Evolutionary conservation across 1,140 invertebrate species (phyloP), one percentile per base, ranked within the genome.

Genomic region (Zaprionus gabonicus): DNA sequence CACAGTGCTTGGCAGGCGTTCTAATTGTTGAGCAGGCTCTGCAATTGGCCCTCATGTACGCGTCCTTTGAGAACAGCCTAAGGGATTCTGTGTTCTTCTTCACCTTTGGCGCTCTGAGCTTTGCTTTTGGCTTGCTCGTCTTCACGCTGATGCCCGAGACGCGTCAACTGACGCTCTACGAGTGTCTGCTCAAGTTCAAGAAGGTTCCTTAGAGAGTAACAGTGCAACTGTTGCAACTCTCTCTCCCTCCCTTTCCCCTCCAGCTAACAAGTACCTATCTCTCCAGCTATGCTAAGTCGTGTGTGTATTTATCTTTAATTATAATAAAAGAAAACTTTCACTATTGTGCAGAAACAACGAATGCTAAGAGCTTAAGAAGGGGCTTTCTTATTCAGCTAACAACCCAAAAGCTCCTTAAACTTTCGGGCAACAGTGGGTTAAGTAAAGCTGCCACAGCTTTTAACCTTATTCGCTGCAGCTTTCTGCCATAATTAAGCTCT

Each of bases 141-240:
- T 88, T 86, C 31, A 81, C 87, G 71, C 49, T 85, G 4, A 73
- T 92, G 84, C 91, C 91, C 0, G 91, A 92, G 64, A 92, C 91
- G 25, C 77, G 71, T 38, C 76, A 79, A 27, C 56, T 90, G 23
- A 86, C 91, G 4, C 78, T 92, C 28, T 88, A 81, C 44, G 91
- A 92, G 69, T 88, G 91, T 55, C 71, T 92, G 58, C 51, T 83
- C 2, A 91, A 92, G 72, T 92, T 92, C 70, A 91, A 88, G 63
- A 85, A 77, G 55, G 75, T 91, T 69, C 85, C 82, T 36, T 91
- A 72, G 71, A 41, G 17, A 17, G 2, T 10, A 3, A 6, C 4
- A 41, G 13, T 41, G 38, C 27, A 27, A 27, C 27, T 27, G 27
- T 27, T 27, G 5, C 20, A 20, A 20, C 27, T 28, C 1, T 10